Percentiles rank a stretch among this genome's conserved stretches.
Evolutionary conservation across 2,888 invertebrate species (phyloP).

Genomic region (Amblyteles armatorius): DNA sequence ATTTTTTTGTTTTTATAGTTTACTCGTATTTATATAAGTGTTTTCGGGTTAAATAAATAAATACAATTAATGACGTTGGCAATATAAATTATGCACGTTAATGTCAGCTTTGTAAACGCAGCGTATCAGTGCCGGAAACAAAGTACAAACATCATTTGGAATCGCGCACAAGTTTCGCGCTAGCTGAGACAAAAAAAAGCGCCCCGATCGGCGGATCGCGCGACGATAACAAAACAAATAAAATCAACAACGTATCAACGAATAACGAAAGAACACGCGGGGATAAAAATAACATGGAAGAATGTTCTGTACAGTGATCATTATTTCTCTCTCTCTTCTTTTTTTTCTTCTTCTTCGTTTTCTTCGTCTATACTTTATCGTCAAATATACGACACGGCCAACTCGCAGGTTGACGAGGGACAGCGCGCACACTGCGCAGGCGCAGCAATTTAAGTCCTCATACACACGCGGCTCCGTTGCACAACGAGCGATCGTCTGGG

Average conservation of each 20-base stretch:
- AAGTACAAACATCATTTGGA: slow-evolving; percentile 44
- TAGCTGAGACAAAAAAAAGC: slow-evolving; percentile 27
- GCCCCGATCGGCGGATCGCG: slow-evolving; percentile 36
- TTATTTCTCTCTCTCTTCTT: slow-evolving; percentile 61
- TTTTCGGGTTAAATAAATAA: slow-evolving; percentile 67
- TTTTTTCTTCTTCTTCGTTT: slow-evolving; percentile 42
- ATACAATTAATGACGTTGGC: slow-evolving; percentile 55
- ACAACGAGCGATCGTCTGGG: slow-evolving; percentile 28
- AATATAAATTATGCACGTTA: slow-evolving; percentile 14
- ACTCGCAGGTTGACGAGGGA: slow-evolving; percentile 47
- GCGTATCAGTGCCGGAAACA: slow-evolving; percentile 34
- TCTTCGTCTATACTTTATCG: slow-evolving; percentile 6
- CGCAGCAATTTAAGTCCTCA: slow-evolving; percentile 19
- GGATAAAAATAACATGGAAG: slow-evolving; percentile 73
- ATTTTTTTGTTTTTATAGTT: slow-evolving; percentile 69
- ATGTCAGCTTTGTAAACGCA: slow-evolving; percentile 20
- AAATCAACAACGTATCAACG: slow-evolving; percentile 27
- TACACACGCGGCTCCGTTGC: slow-evolving; percentile 33
- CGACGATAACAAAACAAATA: slow-evolving; percentile 37
- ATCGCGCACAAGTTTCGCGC: slow-evolving; percentile 46
- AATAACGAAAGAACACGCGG: slow-evolving; percentile 56
- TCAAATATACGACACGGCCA: slow-evolving; percentile 41
- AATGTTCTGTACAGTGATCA: slow-evolving; percentile 76
- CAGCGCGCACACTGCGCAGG: slow-evolving; percentile 9
- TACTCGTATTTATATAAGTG: slow-evolving; percentile 68